Evolutionary conservation across 2,113 vertebrate species (phyloP), one percentile per base, ranked within the genome.

Genomic region (Bos indicus): DNA sequence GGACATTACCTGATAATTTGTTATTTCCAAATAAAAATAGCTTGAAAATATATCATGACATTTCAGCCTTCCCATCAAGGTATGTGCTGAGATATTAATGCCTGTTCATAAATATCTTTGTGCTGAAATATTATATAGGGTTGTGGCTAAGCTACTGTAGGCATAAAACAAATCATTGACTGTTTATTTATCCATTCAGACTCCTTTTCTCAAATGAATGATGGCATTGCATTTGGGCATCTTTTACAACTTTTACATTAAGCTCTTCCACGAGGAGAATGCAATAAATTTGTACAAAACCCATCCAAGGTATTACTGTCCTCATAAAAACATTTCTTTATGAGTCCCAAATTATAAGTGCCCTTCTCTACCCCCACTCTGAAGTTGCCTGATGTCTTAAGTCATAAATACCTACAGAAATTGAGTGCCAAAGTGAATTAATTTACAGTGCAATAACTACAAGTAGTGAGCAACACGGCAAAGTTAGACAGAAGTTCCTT

Each of bases 111-210:
- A 98, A 97, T 94, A 83, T 90, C 6, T 84, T 91, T 90, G 23
- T 77, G 64, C 48, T 96, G 48, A 96, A 97, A 95, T 88, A 87
- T 56, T 90, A 84, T 91, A 88, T 95, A 91, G 13, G 25, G n/a
- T 86, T 85, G 14, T 96, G 26, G 54, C 85, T 91, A 88, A 93
- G 64, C 7, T 80, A 92, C 62, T 82, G 4, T 9, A 57, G 30
- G 16, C 85, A 92, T 92, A 96, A 98, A 97, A 97, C 54, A 82
- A 89, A 97, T 96, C 80, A 96, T 6, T 95, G 91, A 83, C 71
- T 57, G 15, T 95, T 96, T 94, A 96, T 97, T 97, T 97, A 43
- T 80, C 93, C n/a, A 93, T 77, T 95, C 43, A 80, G 14, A 62
- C 28, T 93, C 87, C 90, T 95, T 86, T 93, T 71, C 48, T 74